Conservation (phyloP, 2,113 vertebrate genomes). For the Podarcis raffonei region DNA sequence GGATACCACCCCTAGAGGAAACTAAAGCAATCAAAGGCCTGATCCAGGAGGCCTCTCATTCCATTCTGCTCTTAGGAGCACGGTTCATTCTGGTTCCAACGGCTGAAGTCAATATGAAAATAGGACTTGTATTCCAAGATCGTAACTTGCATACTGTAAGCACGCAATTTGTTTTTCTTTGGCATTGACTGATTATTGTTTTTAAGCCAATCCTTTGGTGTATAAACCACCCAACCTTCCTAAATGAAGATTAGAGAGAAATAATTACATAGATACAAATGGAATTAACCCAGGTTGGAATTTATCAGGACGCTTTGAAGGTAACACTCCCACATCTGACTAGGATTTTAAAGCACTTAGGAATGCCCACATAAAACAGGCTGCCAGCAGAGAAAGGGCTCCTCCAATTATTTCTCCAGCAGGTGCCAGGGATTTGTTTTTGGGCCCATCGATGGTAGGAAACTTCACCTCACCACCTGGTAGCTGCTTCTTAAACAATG, state of each 20-base stretch:
- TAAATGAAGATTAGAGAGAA: slow-evolving; percentile 1
- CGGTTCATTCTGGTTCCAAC: background rate
- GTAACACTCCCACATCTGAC: slow-evolving; percentile 16
- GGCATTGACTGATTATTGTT: background rate
- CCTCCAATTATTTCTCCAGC: background rate
- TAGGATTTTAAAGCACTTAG: slow-evolving; percentile 15
- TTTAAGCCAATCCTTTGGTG: background rate
- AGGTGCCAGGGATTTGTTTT: slow-evolving; percentile 4
- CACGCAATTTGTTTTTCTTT: slow-evolving; percentile 8
- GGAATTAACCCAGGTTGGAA: slow-evolving; percentile 20
- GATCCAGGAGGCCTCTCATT: too few species aligned
- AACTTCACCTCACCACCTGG: background rate
- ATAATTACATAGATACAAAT: slow-evolving; percentile 17
- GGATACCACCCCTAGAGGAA: too few species aligned
- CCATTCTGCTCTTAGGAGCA: background rate
- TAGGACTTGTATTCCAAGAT: background rate
- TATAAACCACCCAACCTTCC: slow-evolving; percentile 6
- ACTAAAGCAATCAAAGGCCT: too few species aligned
- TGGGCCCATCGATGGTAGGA: background rate
- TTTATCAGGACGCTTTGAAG: slow-evolving; percentile 16
- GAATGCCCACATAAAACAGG: background rate
- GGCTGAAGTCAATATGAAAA: background rate
- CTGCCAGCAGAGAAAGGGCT: background rate
- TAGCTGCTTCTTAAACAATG: background rate
- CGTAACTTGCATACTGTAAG: background rate